phyloP scores from a whole-genome alignment of 2,113 vertebrate genomes.

The Stictonetta naevosa region DNA sequence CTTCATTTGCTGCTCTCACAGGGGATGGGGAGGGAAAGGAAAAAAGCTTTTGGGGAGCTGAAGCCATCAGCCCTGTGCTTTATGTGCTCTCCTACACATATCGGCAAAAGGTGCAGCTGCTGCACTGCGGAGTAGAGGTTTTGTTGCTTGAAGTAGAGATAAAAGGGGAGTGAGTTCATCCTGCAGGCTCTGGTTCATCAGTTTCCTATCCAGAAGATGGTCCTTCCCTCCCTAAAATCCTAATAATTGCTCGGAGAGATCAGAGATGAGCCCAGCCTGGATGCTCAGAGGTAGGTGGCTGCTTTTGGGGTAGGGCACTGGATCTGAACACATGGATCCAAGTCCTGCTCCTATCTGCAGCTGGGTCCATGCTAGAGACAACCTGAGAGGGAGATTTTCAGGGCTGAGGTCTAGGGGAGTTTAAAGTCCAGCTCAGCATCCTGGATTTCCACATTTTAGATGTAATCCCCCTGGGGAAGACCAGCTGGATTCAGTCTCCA shows the following conservation, averaged over 20 bases:
- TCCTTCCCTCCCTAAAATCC: not conserved
- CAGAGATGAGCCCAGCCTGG: not conserved
- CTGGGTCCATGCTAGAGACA: not conserved
- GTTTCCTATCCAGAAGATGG: not conserved
- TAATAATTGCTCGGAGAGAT: not conserved
- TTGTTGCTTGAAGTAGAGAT: not conserved
- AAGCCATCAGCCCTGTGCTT: rapidly evolving
- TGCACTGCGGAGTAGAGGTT: not conserved
- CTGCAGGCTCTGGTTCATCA: not conserved
- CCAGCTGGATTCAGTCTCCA: not conserved
- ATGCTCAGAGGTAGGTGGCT: not conserved
- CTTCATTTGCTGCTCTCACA: not conserved
- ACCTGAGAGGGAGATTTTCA: not conserved
- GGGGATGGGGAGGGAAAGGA: not conserved
- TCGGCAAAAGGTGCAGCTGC: not conserved
- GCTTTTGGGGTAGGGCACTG: not conserved
- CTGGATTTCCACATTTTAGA: not conserved
- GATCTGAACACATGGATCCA: not conserved
- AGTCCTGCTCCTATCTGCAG: not conserved
- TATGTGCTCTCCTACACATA: rapidly evolving
- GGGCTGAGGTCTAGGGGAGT: not conserved
- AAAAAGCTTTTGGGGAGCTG: not conserved
- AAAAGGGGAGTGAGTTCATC: not conserved
- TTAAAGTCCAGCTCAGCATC: not conserved
- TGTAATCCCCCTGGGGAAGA: rapidly evolving